Percentiles rank a stretch among this genome's conserved stretches.
These are phyloP conservation scores for Tolmerus cingulatus DNA, from an alignment of 2,888 invertebrate genomes.

Conservation along the genomic window DNA sequence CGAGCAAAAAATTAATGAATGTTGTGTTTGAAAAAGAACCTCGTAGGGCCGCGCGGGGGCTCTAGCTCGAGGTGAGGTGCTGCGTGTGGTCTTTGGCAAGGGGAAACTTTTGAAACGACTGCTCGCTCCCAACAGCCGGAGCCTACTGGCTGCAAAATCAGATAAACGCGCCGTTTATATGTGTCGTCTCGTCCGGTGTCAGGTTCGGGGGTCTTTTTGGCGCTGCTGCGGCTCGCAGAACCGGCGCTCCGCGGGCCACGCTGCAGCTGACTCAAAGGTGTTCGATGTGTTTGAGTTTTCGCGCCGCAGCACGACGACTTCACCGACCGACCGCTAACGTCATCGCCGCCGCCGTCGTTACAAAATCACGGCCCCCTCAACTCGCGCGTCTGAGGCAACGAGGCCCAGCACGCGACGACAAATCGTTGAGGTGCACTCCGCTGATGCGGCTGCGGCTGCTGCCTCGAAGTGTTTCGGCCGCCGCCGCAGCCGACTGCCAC, in stretches of 20 bases:
- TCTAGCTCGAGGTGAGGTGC: not conserved
- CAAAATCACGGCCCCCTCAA: too few relatives aligned
- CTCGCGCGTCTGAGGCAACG: too few relatives aligned
- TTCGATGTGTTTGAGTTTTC: not conserved
- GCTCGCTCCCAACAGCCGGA: constrained; percentile 40
- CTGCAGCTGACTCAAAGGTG: not conserved
- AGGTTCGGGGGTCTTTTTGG: constrained; percentile 42
- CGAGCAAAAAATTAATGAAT: too few relatives aligned
- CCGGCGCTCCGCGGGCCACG: not conserved
- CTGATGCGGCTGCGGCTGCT: too few relatives aligned
- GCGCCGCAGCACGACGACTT: not conserved
- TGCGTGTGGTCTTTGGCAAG: not conserved
- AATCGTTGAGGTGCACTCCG: too few relatives aligned
- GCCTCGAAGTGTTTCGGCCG: too few relatives aligned
- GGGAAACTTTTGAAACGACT: constrained; percentile 10
- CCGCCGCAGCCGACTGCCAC: too few relatives aligned
- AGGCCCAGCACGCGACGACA: too few relatives aligned
- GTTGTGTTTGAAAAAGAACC: too few relatives aligned
- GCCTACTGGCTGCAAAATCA: constrained; percentile 41
- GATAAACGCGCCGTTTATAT: constrained; percentile 40
- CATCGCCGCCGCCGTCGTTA: too few relatives aligned
- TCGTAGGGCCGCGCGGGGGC: too few relatives aligned
- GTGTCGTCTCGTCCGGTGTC: constrained; percentile 35
- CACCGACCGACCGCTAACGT: too few relatives aligned
- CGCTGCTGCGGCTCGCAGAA: constrained; percentile 7